Conservation (phyloP, 2,797 vertebrate species). For the Helostoma temminkii region DNA sequence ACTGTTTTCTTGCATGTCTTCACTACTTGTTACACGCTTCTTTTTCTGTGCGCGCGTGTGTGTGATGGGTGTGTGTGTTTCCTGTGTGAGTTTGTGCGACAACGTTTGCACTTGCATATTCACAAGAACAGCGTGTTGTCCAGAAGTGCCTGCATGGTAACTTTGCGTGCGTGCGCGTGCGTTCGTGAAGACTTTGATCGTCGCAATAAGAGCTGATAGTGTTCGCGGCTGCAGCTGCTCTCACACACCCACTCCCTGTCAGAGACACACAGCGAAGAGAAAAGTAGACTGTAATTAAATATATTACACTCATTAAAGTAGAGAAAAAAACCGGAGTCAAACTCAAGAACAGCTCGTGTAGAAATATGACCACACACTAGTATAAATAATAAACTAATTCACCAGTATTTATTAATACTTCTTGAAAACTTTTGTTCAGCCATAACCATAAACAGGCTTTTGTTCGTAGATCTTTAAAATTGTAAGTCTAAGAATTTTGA, state of each 20-base stretch:
- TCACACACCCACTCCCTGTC: slow-evolving; percentile 75
- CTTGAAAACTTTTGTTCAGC: not conserved
- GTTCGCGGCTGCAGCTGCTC: slow-evolving; percentile 75
- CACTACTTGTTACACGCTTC: not conserved
- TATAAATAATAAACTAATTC: not conserved
- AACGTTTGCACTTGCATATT: slow-evolving; percentile 1
- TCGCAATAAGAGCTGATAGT: slow-evolving; percentile 75
- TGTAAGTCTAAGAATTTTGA: not conserved
- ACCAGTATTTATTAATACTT: not conserved
- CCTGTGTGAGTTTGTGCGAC: not conserved
- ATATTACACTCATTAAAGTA: slow-evolving; percentile 70
- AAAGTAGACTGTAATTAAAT: slow-evolving; percentile 67
- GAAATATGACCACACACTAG: slow-evolving; percentile 1
- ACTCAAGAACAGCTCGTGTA: slow-evolving; percentile 5
- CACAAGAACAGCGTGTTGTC: slow-evolving; percentile 30
- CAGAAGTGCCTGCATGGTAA: slow-evolving; percentile 44
- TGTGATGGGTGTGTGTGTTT: not conserved
- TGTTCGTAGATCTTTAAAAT: not conserved
- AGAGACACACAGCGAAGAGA: slow-evolving; percentile 53
- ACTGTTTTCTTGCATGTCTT: not conserved
- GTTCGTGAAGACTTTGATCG: slow-evolving; percentile 62
- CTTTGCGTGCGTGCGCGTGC: slow-evolving; percentile 30
- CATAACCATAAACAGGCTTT: not conserved
- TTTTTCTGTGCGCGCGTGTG: not conserved
- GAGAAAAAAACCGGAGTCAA: slow-evolving; percentile 25